A percentile compares a stretch with the other conserved stretches of the same genome.
Conservation (phyloP, 2,888 invertebrate species). For the Bombyx huttoni region DNA sequence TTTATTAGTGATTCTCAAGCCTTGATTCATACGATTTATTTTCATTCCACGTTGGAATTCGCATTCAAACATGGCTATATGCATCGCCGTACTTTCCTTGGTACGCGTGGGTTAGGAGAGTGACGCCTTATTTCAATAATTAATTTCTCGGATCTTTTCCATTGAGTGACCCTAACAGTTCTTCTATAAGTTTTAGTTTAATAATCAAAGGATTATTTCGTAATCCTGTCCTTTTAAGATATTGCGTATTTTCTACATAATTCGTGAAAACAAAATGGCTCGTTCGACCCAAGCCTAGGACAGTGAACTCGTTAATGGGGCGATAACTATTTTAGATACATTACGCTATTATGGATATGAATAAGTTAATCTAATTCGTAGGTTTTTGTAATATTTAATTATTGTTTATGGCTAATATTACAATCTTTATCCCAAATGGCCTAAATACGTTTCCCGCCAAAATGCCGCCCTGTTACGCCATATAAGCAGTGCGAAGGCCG, state of each 20-base stretch:
- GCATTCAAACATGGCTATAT: slow-evolving; percentile 70
- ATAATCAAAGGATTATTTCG: slow-evolving; percentile 54
- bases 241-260: slow-evolving; percentile 70
- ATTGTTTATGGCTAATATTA: background rate
- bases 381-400: slow-evolving; percentile 11
- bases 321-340: slow-evolving; percentile 48
- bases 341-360: slow-evolving; percentile 2
- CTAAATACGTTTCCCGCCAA: slow-evolving; percentile 67
- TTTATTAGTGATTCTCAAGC: slow-evolving; percentile 36
- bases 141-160: slow-evolving; percentile 69
- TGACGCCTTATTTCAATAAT: slow-evolving; percentile 66
- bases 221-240: slow-evolving; percentile 55
- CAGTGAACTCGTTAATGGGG: slow-evolving; percentile 67
- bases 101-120: slow-evolving; percentile 65
- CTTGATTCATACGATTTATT: slow-evolving; percentile 40
- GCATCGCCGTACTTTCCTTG: slow-evolving; percentile 64
- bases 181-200: slow-evolving; percentile 61
- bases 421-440: slow-evolving; percentile 2
- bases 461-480: slow-evolving; percentile 53
- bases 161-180: slow-evolving; percentile 54
- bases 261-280: slow-evolving; percentile 73
- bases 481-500: slow-evolving; percentile 32
- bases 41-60: slow-evolving; percentile 70
- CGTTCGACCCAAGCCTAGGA: slow-evolving; percentile 66
- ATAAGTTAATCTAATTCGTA: slow-evolving; percentile 13